Conservation (phyloP, 2,888 invertebrate genomes). For the Mamestra brassicae region DNA sequence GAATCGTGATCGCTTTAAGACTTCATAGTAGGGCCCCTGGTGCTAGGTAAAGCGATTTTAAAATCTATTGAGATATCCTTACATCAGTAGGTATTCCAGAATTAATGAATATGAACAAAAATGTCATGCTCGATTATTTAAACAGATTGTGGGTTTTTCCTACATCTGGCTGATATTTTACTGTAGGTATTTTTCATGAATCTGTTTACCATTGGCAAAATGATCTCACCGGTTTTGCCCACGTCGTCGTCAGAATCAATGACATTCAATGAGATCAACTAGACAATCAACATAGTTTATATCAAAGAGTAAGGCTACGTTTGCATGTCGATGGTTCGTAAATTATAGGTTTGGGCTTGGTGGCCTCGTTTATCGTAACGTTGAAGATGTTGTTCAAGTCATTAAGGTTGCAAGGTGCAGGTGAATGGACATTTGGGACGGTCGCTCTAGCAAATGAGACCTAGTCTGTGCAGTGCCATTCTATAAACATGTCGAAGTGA, state of each 20-base stretch:
- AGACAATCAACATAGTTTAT: slow-evolving; percentile 1
- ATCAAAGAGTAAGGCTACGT: not conserved
- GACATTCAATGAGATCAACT: not conserved
- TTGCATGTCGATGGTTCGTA: not conserved
- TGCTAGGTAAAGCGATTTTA: not conserved
- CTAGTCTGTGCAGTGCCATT: too few relatives aligned
- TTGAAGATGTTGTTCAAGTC: too few relatives aligned
- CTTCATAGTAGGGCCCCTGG: too few relatives aligned
- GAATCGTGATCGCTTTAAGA: too few relatives aligned
- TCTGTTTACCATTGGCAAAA: slow-evolving; percentile 5
- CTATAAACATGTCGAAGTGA: too few relatives aligned
- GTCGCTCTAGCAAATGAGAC: too few relatives aligned
- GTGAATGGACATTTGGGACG: too few relatives aligned
- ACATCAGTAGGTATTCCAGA: not conserved
- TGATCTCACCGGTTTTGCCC: slow-evolving; percentile 11
- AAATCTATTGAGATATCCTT: not conserved
- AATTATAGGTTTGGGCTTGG: too few relatives aligned
- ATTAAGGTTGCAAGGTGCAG: too few relatives aligned
- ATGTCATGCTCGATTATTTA: not conserved
- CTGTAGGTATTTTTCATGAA: not conserved
- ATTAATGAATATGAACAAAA: slow-evolving; percentile 1
- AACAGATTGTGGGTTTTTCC: slow-evolving; percentile 4
- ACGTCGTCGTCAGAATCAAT: not conserved
- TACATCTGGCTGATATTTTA: slow-evolving; percentile 5
- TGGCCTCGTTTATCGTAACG: too few relatives aligned